phyloP scores from a whole-genome alignment of 2,888 invertebrate genomes.

The Macrosiphum euphorbiae region DNA sequence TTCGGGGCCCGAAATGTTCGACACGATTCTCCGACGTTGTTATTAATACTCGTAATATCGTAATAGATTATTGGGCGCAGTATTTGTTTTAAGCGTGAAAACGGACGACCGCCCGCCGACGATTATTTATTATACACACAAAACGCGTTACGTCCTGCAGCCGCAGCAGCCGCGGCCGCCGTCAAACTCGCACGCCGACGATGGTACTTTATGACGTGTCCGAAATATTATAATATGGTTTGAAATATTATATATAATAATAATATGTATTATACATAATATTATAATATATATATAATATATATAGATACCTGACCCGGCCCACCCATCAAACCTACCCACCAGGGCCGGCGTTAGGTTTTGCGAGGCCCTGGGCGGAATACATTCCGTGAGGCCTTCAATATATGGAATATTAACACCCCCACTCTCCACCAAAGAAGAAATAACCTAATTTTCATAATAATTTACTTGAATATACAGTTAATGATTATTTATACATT shows the following conservation, averaged over 20 bases:
- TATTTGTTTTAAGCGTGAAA: conserved; percentile 34
- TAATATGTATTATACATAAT: neutral
- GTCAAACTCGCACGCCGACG: neutral
- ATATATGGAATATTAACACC: too few relatives aligned
- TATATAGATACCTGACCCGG: neutral
- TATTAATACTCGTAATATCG: conserved; percentile 7
- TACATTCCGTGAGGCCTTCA: too few relatives aligned
- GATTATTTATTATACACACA: conserved; percentile 25
- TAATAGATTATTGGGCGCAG: conserved; percentile 12
- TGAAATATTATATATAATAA: neutral
- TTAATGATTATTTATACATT: too few relatives aligned
- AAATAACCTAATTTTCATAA: too few relatives aligned
- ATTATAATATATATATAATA: neutral
- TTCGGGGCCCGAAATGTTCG: conserved; percentile 4
- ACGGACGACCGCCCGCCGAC: conserved; percentile 36
- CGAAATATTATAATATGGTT: neutral
- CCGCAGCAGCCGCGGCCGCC: neutral
- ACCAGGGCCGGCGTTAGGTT: too few relatives aligned
- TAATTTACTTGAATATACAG: too few relatives aligned
- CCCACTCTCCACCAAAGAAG: too few relatives aligned
- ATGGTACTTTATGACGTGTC: neutral
- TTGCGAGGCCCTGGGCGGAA: too few relatives aligned
- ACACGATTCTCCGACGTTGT: conserved; percentile 16
- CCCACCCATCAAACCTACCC: neutral
- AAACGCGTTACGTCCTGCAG: neutral